Evolutionary conservation across 2,888 invertebrate species (phyloP), one percentile per base, ranked within the genome.

Genomic region (Ceriagrion tenellum): DNA sequence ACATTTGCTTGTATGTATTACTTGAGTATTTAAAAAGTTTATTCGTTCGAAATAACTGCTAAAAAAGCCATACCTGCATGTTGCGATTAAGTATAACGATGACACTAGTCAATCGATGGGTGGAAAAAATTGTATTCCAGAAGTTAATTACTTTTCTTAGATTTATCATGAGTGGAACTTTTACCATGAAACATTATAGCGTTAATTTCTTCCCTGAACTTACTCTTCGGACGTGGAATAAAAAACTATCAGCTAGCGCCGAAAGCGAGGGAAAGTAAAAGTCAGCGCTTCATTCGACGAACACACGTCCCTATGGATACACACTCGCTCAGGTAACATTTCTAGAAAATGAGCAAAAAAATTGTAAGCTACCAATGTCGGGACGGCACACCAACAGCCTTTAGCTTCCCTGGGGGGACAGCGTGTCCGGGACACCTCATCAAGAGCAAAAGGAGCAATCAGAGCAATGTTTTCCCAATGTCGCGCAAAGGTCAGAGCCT

Each of bases 401-500:
- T 20, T 20, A 59, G 59, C 18, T 4, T 8, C 69, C 69, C n/a
- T n/a, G n/a, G 69, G 69, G n/a, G n/a, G 69, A 23, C 30, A 30
- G 74, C 12, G 23, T n/a, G 69, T 26, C 69, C 69, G 69, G 69
- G 69, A 81, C 81, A 35, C 81, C 81, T 18, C 16, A 35, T 35
- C 81, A 81, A 13, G 30, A 16, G 30, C 35, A 35, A 30, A 81
- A 69, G 59, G 13, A 20, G 18, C 16, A 69, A 69, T 8, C 30
- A 74, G 8, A 1, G 30, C 81, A 35, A 35, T 81, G 81, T 81
- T 81, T 81, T 81, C 35, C 81, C 81, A 81, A 81, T 35, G 81
- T 81, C 35, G 81, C 81, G 30, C 35, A 81, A 81, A 81, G 81
- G 81, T 81, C 81, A 81, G 81, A 81, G 35, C 35, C 81, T 59